Base-by-base conservation (phyloP, 2,888 invertebrate species). In the Axea sp. region DNA sequence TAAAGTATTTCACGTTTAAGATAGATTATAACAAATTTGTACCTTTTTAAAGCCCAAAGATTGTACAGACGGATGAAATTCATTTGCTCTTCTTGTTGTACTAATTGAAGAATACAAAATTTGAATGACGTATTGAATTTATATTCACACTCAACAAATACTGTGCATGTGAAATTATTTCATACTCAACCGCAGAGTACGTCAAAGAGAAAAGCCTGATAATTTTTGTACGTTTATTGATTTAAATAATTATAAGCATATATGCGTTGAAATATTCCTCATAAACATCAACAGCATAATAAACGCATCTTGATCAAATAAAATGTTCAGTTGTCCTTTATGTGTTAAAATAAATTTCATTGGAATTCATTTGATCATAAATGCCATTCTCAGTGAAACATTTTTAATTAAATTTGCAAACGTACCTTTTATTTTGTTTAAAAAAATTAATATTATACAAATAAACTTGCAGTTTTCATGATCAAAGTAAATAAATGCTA, bases 171-270 rank as follows among this genome's bases (percentile, higher is more conserved):
- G n/a, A n/a, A n/a, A n/a, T n/a, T n/a, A n/a, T n/a, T n/a, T n/a
- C n/a, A 33, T 19, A 19, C 2, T 3, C 2, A 24, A 62, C 39
- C 49, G 30, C 24, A 51, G n/a, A 31, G n/a, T 28, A 37, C 15
- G 11, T 62, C 39, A 62, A 62, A 62, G 17, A 41, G 62, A 51
- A 49, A 51, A 9, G 39, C 19, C 14, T 11, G 19, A 30, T 62
- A 28, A 62, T 49, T 31, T 47, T 39, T 41, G 49, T 31, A 9
- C 8, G 19, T 49, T 60, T 62, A 39, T 62, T 51, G 49, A 41
- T 51, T 49, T 30, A 39, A 49, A 60, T 49, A 51, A 62, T 51
- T 62, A 41, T 51, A 51, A 51, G 31, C 24, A 41, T 14, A 45
- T 28, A 30, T 8, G 8, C 41, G 12, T 49, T n/a, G n/a, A n/a